phyloP scores from a whole-genome alignment of 2,113 vertebrate genomes.

The Ammodytes marinus region DNA sequence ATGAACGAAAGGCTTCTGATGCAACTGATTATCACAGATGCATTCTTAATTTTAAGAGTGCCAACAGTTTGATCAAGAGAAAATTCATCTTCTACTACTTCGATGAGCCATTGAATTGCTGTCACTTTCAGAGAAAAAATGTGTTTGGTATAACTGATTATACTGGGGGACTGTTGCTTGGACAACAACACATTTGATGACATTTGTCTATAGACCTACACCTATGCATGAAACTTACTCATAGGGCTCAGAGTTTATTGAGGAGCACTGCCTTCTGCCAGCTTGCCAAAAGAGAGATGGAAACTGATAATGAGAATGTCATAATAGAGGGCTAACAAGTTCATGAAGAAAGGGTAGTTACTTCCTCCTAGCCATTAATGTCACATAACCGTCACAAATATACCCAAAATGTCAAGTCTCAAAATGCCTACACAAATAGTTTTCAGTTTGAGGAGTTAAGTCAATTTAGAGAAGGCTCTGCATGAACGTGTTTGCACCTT shows the following conservation, averaged over 20 bases:
- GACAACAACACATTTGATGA: background rate
- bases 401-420: slow-evolving; percentile 1
- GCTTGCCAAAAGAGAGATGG: background rate
- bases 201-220: background rate
- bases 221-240: background rate
- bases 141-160: background rate
- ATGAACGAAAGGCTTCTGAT: slow-evolving; percentile 32
- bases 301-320: background rate
- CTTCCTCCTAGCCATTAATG: background rate
- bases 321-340: background rate
- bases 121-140: background rate
- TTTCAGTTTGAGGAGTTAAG: slow-evolving; percentile 30
- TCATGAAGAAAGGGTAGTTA: background rate
- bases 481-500: slow-evolving; percentile 42
- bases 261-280: background rate
- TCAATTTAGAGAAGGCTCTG: slow-evolving; percentile 25
- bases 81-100: background rate
- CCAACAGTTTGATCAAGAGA: background rate
- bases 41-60: background rate
- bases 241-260: background rate
- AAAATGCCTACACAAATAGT: slow-evolving; percentile 9
- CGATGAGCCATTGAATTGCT: background rate
- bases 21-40: background rate
- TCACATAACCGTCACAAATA: background rate
- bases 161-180: background rate